These are phyloP conservation scores for Conus canariensis DNA, from an alignment of 2,888 invertebrate genomes.

Conservation along the genomic window DNA sequence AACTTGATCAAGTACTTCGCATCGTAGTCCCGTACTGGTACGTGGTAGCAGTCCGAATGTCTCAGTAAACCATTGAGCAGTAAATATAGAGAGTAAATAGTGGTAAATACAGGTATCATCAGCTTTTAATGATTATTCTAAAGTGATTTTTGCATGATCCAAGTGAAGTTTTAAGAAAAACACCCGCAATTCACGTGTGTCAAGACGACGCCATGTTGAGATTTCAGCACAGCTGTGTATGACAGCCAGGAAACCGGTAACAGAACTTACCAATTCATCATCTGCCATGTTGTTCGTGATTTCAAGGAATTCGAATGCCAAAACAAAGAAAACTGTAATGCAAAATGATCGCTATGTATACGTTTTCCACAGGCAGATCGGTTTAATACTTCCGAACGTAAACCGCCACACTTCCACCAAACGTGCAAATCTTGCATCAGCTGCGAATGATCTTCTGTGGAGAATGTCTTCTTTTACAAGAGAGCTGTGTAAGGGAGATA, in stretches of 20 bases:
- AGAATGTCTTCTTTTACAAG: neutral
- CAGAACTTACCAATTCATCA: conserved; percentile 42
- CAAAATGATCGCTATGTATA: neutral
- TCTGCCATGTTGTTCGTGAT: conserved; percentile 38
- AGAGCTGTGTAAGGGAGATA: neutral
- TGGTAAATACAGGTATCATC: no score
- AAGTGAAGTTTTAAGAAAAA: no score
- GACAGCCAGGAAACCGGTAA: neutral
- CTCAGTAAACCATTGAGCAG: no score
- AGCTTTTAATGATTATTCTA: no score
- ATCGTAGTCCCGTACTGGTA: no score
- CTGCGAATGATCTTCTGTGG: neutral
- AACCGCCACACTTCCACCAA: neutral
- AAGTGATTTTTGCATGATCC: no score
- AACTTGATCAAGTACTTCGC: no score
- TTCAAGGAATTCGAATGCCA: neutral
- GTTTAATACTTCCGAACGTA: neutral
- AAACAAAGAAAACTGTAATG: neutral
- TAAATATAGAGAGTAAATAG: no score
- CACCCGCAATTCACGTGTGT: no score
- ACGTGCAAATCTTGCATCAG: conserved; percentile 30
- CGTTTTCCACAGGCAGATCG: neutral
- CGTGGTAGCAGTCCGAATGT: no score
- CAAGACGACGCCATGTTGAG: conserved; percentile 28
- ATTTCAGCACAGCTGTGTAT: neutral